These are phyloP conservation scores for Labeo calbasu DNA, from an alignment of 2,797 vertebrate genomes.

Conservation along the genomic window DNA sequence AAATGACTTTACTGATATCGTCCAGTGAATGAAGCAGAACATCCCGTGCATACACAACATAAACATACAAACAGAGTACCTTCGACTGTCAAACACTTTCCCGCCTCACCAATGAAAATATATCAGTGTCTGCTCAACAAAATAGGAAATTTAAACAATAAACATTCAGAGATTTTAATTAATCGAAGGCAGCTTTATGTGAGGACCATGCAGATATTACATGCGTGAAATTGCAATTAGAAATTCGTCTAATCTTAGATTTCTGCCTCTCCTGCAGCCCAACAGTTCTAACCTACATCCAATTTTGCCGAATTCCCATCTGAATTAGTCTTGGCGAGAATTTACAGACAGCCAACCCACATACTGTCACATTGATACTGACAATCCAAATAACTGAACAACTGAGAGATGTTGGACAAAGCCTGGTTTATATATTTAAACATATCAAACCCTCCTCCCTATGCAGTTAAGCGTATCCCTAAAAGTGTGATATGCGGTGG, in stretches of 20 bases:
- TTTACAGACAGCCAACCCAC: constrained; percentile 45
- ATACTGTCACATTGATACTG: constrained; percentile 31
- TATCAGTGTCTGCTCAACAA: not conserved
- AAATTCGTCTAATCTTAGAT: constrained; percentile 20
- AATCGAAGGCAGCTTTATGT: not conserved
- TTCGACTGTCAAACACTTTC: constrained; percentile 6
- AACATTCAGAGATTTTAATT: not conserved
- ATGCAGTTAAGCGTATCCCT: not conserved
- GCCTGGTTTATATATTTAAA: not conserved
- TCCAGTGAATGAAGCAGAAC: not conserved
- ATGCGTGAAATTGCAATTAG: not conserved
- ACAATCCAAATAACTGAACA: constrained; percentile 12
- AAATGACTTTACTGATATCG: not conserved
- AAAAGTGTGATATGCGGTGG: constrained; percentile 28
- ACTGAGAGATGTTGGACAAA: not conserved
- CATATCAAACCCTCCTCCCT: not conserved
- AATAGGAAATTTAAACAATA: not conserved
- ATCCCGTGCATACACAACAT: not conserved
- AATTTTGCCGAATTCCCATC: constrained; percentile 23
- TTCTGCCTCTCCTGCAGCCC: constrained; percentile 10
- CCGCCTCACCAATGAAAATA: not conserved
- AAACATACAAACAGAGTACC: constrained; percentile 3
- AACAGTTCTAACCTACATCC: constrained; percentile 44
- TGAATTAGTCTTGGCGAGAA: constrained; percentile 19
- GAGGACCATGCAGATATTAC: not conserved